phyloP scores from a whole-genome alignment of 2,797 vertebrate species.

The Meriones psammophilus region DNA sequence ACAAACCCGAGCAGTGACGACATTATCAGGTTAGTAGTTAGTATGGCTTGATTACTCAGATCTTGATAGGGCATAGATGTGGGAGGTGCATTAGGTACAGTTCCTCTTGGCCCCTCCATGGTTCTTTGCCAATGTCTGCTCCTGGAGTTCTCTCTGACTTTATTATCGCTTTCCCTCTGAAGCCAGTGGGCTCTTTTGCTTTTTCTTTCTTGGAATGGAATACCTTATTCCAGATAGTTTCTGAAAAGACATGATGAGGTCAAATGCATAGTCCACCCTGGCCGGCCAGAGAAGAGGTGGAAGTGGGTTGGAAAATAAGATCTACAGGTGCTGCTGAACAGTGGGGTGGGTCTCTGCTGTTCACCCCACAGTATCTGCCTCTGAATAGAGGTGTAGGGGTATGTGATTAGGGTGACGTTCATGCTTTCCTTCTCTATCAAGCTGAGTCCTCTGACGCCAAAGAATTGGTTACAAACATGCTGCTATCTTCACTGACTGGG shows the following conservation, averaged over 20 bases:
- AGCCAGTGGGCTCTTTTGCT: not conserved
- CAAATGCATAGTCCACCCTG: not conserved
- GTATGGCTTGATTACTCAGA: too few species aligned
- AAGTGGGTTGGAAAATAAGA: fast-evolving
- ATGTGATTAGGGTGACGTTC: fast-evolving
- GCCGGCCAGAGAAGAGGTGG: not conserved
- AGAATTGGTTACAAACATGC: not conserved
- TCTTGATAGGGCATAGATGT: not conserved
- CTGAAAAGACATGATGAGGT: not conserved
- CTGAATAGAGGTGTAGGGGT: not conserved
- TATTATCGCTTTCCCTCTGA: not conserved
- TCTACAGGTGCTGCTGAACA: not conserved
- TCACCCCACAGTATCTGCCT: not conserved
- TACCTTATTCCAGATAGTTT: not conserved
- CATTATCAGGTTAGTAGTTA: not conserved
- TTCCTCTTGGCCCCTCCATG: too few species aligned
- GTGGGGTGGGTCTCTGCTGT: not conserved
- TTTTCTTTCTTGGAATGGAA: not conserved
- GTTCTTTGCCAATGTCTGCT: not conserved
- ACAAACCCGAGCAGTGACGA: not conserved
- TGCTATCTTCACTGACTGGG: not conserved
- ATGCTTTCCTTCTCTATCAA: not conserved
- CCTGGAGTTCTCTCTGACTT: not conserved
- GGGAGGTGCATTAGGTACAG: not conserved
- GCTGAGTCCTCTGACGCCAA: not conserved